Percentiles rank a stretch among this genome's conserved stretches.
Conservation (phyloP, 1,140 invertebrate genomes). For the Drosophila sp. region DNA sequence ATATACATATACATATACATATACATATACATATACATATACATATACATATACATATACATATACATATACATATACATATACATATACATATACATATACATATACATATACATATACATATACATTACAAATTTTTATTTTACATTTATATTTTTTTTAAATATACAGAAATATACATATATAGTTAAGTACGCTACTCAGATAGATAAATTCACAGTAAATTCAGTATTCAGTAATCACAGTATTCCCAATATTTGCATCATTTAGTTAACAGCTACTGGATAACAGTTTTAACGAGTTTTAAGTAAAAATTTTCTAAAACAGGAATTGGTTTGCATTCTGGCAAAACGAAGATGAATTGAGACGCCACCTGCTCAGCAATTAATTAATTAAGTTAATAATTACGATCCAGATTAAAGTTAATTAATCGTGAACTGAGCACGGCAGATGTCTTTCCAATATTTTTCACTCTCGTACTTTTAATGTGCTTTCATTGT, state of each 20-base stretch:
- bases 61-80: conserved; percentile 30
- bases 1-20: conserved; percentile 17
- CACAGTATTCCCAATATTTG: conserved; percentile 33
- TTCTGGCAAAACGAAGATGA: conserved; percentile 7
- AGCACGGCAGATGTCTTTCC: neutral
- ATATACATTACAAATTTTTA: conserved; percentile 34
- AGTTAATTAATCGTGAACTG: conserved; percentile 4
- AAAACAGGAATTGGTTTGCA: conserved; percentile 40
- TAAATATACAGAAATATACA: conserved; percentile 29
- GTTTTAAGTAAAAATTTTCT: conserved; percentile 20
- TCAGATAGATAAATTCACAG: conserved; percentile 43
- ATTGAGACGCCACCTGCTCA: neutral
- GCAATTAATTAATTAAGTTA: neutral
- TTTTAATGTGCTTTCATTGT: conserved; percentile 37
- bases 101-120: conserved; percentile 20
- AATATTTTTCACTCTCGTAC: conserved; percentile 25
- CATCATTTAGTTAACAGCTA: conserved; percentile 16
- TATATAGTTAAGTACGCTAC: conserved; percentile 50
- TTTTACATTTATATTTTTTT: too few species aligned
- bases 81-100: conserved; percentile 14
- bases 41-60: conserved; percentile 30
- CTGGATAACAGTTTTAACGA: neutral
- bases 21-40: conserved; percentile 14
- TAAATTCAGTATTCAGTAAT: too few species aligned
- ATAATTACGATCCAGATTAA: neutral